Percentiles rank a stretch among this genome's conserved stretches.
Conservation (phyloP, 2,113 vertebrate species). For the Chaetodon trifascialis region DNA sequence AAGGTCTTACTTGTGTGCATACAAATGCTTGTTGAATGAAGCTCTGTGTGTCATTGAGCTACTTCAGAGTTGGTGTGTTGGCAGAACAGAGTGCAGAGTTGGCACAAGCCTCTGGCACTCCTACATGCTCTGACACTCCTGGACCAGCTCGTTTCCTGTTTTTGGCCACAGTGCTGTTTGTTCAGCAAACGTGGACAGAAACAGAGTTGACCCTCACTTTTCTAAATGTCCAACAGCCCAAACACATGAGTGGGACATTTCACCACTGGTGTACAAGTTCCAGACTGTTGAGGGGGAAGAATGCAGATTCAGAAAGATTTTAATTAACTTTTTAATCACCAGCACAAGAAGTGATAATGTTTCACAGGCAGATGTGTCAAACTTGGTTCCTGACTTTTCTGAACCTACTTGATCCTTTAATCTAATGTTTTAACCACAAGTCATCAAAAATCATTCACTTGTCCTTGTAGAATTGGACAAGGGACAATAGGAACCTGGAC, state of each 20-base stretch:
- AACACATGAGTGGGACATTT: conserved; percentile 3
- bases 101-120: conserved; percentile 50
- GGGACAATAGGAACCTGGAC: no score
- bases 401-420: neutral
- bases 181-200: conserved; percentile 45
- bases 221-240: neutral
- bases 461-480: neutral
- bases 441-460: no score
- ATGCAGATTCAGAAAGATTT: neutral
- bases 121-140: conserved; percentile 41
- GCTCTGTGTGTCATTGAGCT: conserved; percentile 29
- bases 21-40: conserved; percentile 22
- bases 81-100: conserved; percentile 50
- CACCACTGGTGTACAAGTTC: neutral
- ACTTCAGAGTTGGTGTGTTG: conserved; percentile 29
- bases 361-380: neutral
- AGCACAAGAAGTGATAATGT: neutral
- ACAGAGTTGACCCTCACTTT: conserved; percentile 27
- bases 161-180: conserved; percentile 44
- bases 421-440: no score
- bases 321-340: neutral
- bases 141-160: conserved; percentile 61
- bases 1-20: conserved; percentile 5
- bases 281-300: neutral
- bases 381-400: neutral